Percentiles rank a stretch among this genome's conserved stretches.
phyloP scores from a whole-genome alignment of 2,888 invertebrate species.

The Dicyrtoma fusca region DNA sequence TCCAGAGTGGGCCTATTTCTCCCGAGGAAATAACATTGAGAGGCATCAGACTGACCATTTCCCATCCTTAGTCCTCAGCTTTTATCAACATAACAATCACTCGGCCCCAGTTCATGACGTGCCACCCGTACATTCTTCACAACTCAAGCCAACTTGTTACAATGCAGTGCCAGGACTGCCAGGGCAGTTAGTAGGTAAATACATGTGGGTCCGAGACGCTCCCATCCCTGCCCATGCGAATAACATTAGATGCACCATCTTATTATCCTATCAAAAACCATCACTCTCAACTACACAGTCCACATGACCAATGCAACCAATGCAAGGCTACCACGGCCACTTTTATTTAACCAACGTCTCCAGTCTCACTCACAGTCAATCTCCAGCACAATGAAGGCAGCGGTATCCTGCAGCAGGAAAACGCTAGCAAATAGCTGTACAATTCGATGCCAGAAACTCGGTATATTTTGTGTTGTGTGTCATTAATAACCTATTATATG shows the following conservation, averaged over 20 bases:
- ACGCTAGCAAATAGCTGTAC: no score
- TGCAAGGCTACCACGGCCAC: neutral
- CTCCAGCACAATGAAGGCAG: no score
- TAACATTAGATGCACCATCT: conserved; percentile 34
- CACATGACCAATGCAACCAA: neutral
- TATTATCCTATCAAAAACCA: conserved; percentile 36
- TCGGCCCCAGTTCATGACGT: conserved; percentile 41
- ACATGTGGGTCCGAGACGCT: conserved; percentile 7
- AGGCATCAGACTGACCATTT: conserved; percentile 40
- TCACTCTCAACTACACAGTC: neutral
- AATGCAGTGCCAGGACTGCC: no score
- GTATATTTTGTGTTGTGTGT: no score
- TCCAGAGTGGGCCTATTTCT: conserved; percentile 11
- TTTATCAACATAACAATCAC: conserved; percentile 48
- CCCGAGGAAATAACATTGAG: conserved; percentile 28
- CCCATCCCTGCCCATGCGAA: conserved; percentile 21
- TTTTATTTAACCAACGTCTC: neutral
- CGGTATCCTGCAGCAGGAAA: no score
- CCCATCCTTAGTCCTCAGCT: conserved; percentile 42
- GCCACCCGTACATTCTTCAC: conserved; percentile 42
- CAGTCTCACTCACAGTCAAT: conserved; percentile 8
- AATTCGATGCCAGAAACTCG: no score
- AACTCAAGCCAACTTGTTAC: neutral
- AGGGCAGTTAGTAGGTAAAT: neutral
- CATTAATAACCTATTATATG: no score